Percentiles rank a stretch among this genome's conserved stretches.
These are phyloP conservation scores for Medauroidea extradentata DNA, from an alignment of 1,140 invertebrate genomes.

Conservation along the genomic window DNA sequence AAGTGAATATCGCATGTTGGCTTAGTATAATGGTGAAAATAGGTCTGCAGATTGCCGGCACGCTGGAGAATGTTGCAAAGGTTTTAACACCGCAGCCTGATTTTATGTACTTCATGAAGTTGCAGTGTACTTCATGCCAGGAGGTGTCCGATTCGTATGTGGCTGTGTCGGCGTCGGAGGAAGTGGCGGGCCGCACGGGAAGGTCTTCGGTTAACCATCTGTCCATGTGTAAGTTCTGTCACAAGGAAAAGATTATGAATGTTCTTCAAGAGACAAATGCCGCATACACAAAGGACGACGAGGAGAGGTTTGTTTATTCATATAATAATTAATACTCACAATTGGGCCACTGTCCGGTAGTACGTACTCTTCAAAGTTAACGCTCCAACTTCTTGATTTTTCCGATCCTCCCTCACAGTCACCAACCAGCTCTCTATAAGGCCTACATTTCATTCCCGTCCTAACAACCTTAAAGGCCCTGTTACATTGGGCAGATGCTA, in stretches of 20 bases:
- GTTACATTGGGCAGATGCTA: no score
- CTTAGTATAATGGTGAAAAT: conserved; percentile 5
- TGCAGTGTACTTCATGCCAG: neutral
- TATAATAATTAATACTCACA: no score
- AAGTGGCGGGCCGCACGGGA: neutral
- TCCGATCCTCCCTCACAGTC: no score
- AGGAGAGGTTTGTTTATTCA: no score
- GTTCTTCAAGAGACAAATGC: neutral
- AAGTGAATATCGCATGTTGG: no score
- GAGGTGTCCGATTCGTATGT: neutral
- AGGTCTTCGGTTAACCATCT: neutral
- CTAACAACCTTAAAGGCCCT: no score
- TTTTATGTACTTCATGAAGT: neutral
- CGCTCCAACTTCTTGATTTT: no score
- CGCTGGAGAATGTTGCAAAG: neutral
- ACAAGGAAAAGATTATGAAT: neutral
- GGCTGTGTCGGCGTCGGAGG: neutral
- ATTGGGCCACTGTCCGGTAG: no score
- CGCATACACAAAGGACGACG: no score
- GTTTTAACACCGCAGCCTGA: neutral
- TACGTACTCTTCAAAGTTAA: no score
- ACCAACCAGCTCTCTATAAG: no score
- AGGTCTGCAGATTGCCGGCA: neutral
- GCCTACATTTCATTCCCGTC: no score
- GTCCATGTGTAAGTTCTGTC: neutral